These are phyloP conservation scores for Halictus rubicundus DNA, from an alignment of 1,140 invertebrate species.

Conservation along the genomic window DNA sequence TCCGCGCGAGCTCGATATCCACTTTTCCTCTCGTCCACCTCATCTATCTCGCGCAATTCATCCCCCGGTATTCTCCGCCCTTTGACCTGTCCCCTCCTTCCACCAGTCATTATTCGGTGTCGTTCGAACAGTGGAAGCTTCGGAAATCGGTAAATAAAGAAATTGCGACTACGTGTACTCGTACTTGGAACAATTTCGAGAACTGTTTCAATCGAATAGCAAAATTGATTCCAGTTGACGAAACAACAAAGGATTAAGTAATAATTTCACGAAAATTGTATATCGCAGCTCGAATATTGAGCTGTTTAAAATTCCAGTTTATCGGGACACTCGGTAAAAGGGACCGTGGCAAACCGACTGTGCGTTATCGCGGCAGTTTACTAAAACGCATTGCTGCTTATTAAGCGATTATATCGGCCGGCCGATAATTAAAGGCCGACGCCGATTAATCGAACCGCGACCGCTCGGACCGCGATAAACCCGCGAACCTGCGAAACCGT, in stretches of 20 bases:
- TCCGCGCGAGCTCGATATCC: slow-evolving; percentile 59
- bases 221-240: too few relatives aligned
- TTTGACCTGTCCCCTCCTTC: not conserved
- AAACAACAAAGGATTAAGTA: too few relatives aligned
- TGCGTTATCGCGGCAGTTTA: not conserved
- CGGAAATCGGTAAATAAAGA: not conserved
- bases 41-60: not conserved
- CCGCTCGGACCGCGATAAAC: not conserved
- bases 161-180: too few relatives aligned
- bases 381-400: not conserved
- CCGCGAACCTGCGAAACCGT: not conserved
- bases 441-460: not conserved
- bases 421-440: not conserved
- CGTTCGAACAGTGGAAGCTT: too few relatives aligned
- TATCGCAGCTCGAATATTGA: too few relatives aligned
- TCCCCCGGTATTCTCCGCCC: not conserved
- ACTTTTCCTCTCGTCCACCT: slow-evolving; percentile 20
- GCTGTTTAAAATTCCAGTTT: too few relatives aligned
- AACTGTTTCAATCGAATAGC: too few relatives aligned
- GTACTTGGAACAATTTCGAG: too few relatives aligned
- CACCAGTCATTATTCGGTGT: too few relatives aligned
- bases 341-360: too few relatives aligned
- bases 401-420: not conserved
- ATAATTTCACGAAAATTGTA: too few relatives aligned
- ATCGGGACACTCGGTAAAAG: too few relatives aligned